Evolutionary conservation across 2,888 invertebrate genomes (phyloP).

Genomic region (Leptogaster cylindrica): DNA sequence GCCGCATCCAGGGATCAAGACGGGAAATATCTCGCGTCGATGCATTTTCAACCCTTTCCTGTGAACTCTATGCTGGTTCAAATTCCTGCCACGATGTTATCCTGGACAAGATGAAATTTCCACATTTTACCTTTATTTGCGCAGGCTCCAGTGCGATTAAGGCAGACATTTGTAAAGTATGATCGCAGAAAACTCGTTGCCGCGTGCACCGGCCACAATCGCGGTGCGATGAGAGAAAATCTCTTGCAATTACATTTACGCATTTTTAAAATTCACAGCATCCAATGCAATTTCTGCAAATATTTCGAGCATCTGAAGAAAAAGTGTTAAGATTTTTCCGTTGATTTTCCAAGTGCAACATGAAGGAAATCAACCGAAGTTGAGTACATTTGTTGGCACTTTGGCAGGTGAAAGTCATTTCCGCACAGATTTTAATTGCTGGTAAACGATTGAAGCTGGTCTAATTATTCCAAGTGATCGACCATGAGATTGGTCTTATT

Average conservation of each 20-base stretch:
- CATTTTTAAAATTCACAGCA: not conserved
- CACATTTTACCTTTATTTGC: not conserved
- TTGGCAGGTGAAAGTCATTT: slow-evolving; percentile 11
- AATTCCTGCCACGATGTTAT: too few relatives aligned
- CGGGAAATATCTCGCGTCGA: not conserved
- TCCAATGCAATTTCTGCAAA: not conserved
- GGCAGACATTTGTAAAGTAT: not conserved
- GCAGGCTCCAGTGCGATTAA: not conserved
- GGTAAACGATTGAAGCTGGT: slow-evolving; percentile 6
- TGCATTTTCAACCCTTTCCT: not conserved
- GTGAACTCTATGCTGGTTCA: too few relatives aligned
- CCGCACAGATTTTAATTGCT: slow-evolving; percentile 27
- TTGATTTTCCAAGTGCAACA: not conserved
- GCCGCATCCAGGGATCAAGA: not conserved
- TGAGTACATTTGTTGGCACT: not conserved
- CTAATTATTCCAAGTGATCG: slow-evolving; percentile 34
- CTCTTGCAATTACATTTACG: not conserved
- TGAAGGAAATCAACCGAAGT: not conserved
- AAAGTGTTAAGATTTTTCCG: not conserved
- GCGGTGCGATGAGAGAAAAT: not conserved
- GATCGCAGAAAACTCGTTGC: not conserved
- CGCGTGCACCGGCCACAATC: not conserved
- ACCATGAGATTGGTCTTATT: slow-evolving; percentile 23
- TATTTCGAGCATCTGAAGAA: not conserved
- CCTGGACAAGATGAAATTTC: not conserved